A percentile compares a stretch with the other conserved stretches of the same genome.
Conservation (phyloP, 2,113 vertebrate species). For the Andinoacara biseriatus region DNA sequence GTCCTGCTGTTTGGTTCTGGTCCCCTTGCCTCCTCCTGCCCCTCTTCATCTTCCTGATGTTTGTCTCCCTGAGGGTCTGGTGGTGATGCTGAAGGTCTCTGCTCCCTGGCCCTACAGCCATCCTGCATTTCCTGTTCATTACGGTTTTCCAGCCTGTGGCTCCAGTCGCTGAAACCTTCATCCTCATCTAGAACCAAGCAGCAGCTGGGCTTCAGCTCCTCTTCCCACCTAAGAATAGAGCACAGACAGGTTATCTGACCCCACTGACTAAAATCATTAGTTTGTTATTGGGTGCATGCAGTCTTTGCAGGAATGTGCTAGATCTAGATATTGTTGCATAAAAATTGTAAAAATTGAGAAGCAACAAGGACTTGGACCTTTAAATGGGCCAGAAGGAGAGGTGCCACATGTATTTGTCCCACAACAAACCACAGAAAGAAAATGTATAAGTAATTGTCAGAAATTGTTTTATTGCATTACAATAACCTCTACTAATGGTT, state of each 20-base stretch:
- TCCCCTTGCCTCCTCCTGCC: constrained; percentile 9
- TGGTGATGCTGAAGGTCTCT: background rate
- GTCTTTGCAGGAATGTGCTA: background rate
- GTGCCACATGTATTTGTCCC: background rate
- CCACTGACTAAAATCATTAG: background rate
- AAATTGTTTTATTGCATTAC: background rate
- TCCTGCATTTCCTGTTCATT: constrained; percentile 50
- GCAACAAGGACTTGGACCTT: background rate
- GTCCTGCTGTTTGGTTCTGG: background rate
- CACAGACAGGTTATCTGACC: background rate
- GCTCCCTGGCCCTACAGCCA: background rate
- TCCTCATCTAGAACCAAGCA: constrained; percentile 86
- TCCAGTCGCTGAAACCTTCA: constrained; percentile 93
- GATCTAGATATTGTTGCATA: background rate
- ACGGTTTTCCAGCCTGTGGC: constrained; percentile 83
- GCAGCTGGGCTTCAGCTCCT: constrained; percentile 73
- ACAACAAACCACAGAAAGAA: background rate
- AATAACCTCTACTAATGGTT: background rate
- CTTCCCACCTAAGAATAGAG: constrained; percentile 66
- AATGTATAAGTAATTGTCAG: background rate
- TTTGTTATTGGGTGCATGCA: background rate
- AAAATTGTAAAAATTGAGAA: background rate
- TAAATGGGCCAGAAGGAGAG: background rate
- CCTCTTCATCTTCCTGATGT: constrained; percentile 29
- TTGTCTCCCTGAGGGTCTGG: constrained; percentile 8